Percentiles rank a stretch among this genome's conserved stretches.
Evolutionary conservation across 2,113 vertebrate species (phyloP).

Genomic region (Rhinopomastus cyanomelas): DNA sequence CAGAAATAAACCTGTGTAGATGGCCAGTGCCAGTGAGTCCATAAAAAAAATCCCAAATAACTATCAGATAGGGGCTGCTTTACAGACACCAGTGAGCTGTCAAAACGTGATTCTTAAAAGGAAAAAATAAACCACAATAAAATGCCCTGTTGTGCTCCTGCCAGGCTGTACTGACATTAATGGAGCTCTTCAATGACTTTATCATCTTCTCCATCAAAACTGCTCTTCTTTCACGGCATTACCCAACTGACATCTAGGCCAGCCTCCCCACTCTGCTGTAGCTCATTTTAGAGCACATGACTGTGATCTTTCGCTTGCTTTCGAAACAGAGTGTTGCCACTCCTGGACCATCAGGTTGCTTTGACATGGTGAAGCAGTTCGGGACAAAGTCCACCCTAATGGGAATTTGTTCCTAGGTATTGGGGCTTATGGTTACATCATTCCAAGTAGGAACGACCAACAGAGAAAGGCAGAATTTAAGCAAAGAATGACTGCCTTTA

Average conservation of each 20-base stretch:
- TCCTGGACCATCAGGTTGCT: neutral
- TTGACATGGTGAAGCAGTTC: rapidly evolving
- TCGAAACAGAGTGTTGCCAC: neutral
- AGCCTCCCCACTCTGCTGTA: neutral
- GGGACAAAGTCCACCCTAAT: neutral
- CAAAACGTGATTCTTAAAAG: neutral
- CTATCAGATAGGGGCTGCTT: neutral
- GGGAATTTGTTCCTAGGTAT: neutral
- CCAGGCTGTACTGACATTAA: neutral
- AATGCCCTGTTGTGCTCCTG: neutral
- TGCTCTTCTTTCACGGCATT: neutral
- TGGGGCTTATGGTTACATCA: neutral
- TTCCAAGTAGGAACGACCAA: neutral
- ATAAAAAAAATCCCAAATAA: neutral
- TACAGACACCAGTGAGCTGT: neutral
- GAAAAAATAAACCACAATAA: neutral
- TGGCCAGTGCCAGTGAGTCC: neutral
- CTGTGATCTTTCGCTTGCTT: no score
- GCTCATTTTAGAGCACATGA: neutral
- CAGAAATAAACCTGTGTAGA: neutral
- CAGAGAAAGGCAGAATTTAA: neutral
- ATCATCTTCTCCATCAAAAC: neutral
- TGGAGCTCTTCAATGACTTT: neutral
- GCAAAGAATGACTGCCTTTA: neutral
- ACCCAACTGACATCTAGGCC: neutral